Conservation (phyloP, 2,797 vertebrate species). For the Aeoliscus strigatus region DNA sequence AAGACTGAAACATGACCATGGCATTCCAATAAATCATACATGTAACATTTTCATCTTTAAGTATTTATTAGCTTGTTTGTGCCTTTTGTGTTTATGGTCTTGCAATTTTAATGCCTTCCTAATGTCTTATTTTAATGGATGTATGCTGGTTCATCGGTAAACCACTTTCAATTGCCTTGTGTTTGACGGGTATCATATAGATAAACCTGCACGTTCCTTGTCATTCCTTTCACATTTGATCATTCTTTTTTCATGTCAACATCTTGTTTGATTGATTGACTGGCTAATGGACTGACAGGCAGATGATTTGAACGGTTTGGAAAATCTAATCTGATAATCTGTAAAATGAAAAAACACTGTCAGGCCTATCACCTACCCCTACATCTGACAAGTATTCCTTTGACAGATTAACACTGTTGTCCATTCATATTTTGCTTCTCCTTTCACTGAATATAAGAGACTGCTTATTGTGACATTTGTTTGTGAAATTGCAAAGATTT, state of each 20-base stretch:
- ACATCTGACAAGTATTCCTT: conserved; percentile 68
- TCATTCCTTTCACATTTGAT: background rate
- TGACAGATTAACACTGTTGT: conserved; percentile 71
- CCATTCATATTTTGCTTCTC: conserved; percentile 55
- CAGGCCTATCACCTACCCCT: conserved; percentile 55
- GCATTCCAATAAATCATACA: no score
- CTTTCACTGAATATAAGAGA: conserved; percentile 72
- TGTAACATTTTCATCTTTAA: no score
- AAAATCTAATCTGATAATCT: conserved; percentile 52
- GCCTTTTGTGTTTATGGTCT: background rate
- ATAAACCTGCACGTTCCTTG: no score
- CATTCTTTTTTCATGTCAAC: conserved; percentile 5
- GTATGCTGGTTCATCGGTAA: no score
- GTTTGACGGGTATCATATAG: no score
- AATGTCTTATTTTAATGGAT: background rate
- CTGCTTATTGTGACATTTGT: conserved; percentile 67
- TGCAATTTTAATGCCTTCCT: conserved; percentile 1
- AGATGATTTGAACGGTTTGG: conserved; percentile 50
- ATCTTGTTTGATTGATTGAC: conserved; percentile 32
- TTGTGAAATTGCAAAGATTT: conserved; percentile 72
- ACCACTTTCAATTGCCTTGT: no score
- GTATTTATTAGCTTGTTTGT: no score
- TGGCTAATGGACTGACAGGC: conserved; percentile 38
- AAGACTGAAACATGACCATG: no score
- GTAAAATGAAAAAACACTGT: conserved; percentile 46